Base-by-base conservation (phyloP, 2,888 invertebrate species). In the Morpho achilles region DNA sequence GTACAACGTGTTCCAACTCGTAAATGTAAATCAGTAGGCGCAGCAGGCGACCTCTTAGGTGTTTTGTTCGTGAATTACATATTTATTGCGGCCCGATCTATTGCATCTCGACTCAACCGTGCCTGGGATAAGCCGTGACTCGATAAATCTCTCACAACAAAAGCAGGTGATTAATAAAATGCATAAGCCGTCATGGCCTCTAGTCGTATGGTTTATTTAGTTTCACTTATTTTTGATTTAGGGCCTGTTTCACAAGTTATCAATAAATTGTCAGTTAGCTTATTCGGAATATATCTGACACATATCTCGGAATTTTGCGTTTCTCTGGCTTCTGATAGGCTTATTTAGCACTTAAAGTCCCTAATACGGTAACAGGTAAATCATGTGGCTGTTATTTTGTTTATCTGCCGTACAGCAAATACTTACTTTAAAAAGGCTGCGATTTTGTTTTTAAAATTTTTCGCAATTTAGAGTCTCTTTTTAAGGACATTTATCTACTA, bases 1-100 rank as follows among this genome's bases (percentile, higher is more conserved):
- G 79, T 73, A 70, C 74, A 77, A 75, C 75, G 70, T 79, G 76
- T 75, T 71, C 63, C 66, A 65, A 63, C 73, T 80, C 77, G 79
- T 86, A 83, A 87, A 84, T 82, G 80, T 80, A 71, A 69, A 81
- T 87, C 82, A 82, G 80, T 80, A 78, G 79, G 78, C 85, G 73
- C 87, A 87, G 86, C 87, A 79, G 86, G 85, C 82, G 82, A 87
- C 85, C 85, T 82, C 81, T 82, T 77, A 76, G 80, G 78, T 78
- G 84, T 84, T 82, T 82, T 81, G 81, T 82, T 83, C 83, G 78
- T 78, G 79, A 76, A 74, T 72, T 76, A 76, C 77, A 77, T 81
- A 81, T 86, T 83, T 83, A 84, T 82, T 82, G 76, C 82, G 68
- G 68, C 71, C 67, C 62, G 67, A 67, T 70, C 70, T 70, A 72